Conservation (phyloP, 2,888 invertebrate genomes). For the Drosophila prolongata region DNA sequence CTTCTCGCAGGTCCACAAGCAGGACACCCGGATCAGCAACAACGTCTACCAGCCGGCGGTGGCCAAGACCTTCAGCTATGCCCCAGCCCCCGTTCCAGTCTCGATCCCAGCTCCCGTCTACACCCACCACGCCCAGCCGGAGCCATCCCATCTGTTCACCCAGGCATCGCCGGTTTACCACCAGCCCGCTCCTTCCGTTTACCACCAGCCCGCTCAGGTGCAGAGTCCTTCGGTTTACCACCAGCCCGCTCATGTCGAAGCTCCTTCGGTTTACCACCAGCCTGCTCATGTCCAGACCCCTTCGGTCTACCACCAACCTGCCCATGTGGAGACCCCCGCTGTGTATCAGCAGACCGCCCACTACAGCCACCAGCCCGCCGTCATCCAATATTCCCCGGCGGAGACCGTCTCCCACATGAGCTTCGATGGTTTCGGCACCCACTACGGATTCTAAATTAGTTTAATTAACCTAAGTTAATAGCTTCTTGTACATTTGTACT, state of each 20-base stretch:
- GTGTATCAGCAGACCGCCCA: slow-evolving; percentile 40
- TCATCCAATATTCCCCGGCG: slow-evolving; percentile 85
- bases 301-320: slow-evolving; percentile 73
- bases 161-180: slow-evolving; percentile 71
- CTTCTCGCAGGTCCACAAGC: slow-evolving; percentile 86
- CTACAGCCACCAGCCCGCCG: slow-evolving; percentile 68
- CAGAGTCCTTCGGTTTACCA: slow-evolving; percentile 29
- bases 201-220: slow-evolving; percentile 46
- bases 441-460: slow-evolving; percentile 87
- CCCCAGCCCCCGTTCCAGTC: slow-evolving; percentile 75
- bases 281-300: slow-evolving; percentile 35
- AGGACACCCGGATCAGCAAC: slow-evolving; percentile 86
- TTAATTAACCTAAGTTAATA: background rate
- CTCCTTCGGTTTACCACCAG: slow-evolving; percentile 72
- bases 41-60: slow-evolving; percentile 85
- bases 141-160: slow-evolving; percentile 62
- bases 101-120: slow-evolving; percentile 63
- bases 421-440: slow-evolving; percentile 88
- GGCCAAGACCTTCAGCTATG: slow-evolving; percentile 80
- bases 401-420: slow-evolving; percentile 88
- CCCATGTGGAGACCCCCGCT: slow-evolving; percentile 7
- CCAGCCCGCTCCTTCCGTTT: slow-evolving; percentile 37
- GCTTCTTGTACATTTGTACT: background rate
- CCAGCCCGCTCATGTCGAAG: slow-evolving; percentile 27
- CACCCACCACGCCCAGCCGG: slow-evolving; percentile 53